Base-by-base conservation (phyloP, 2,113 vertebrate genomes). In the Nanorana parkeri region DNA sequence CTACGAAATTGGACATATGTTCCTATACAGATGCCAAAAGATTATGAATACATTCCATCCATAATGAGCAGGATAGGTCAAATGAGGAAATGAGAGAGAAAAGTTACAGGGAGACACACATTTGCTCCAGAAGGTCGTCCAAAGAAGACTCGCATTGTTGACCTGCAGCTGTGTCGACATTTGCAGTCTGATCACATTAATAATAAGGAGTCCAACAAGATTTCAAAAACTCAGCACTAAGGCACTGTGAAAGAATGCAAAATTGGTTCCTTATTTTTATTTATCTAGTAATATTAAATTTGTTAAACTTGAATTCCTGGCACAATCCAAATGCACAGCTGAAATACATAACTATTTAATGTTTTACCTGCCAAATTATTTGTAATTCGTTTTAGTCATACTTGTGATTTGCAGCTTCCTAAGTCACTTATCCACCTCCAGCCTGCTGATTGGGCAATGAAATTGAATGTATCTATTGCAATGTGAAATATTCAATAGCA, bases 41-140 rank as follows among this genome's bases (percentile, higher is more conserved):
- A 77, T 77, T 77, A 77, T 77, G 11, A 77, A 24, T 64, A 77
- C 74, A 64, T 77, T 77, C 60, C 74, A 77, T 41, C 74, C 74
- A 77, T 51, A 77, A 77, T 77, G 17, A 61, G 56, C 32, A 29
- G 32, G 26, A 63, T 52, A 77, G 74, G 74, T 77, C 60, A 77
- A 65, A 65, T 77, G 60, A 77, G 60, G 74, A 77, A 52, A 77
- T 77, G 36, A n/a, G 74, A 77, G 56, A 36, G 65, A 67, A 66
- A 66, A 64, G 58, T 26, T 77, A 17, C 74, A 51, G 17, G 15
- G 21, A 63, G 29, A 63, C 36, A 23, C 47, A 36, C 60, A 64
- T 21, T 71, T 63, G 15, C 7, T 76, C 72, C 61, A 76, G 56
- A 47, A 24, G 73, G 56, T 63, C 73, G 23, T 61, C 29, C 21